Conservation (phyloP, 1,140 invertebrate genomes). For the Drosophila nigromelanica region DNA sequence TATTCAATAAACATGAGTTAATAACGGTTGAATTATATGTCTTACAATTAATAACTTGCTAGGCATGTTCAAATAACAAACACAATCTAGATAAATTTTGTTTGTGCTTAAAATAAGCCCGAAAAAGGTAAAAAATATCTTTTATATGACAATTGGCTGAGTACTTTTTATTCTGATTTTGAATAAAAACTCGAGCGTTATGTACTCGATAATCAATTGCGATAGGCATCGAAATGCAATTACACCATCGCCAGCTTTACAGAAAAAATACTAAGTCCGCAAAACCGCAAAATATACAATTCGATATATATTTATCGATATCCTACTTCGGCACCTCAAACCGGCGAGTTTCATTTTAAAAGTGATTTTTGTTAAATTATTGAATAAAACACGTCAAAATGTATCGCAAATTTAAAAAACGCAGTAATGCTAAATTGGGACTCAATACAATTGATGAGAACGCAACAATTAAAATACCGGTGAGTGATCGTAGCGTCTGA, state of each 20-base stretch:
- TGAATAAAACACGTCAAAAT: conserved; percentile 18
- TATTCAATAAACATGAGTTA: conserved; percentile 55
- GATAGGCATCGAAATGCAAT: background rate
- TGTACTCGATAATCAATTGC: background rate
- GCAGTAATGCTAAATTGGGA: conserved; percentile 28
- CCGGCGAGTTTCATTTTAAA: conserved; percentile 34
- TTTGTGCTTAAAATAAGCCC: too few species aligned
- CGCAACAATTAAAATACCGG: conserved; percentile 68
- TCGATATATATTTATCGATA: conserved; percentile 12
- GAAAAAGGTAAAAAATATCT: too few species aligned
- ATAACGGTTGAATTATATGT: background rate
- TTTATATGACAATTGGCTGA: background rate
- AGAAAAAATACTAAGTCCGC: background rate
- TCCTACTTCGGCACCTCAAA: background rate
- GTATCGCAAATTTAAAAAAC: conserved; percentile 57
- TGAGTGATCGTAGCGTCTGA: conserved; percentile 17
- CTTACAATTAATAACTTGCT: background rate
- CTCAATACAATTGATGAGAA: conserved; percentile 75
- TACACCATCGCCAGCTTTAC: background rate
- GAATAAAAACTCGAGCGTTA: background rate
- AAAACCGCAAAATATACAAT: background rate
- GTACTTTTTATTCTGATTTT: background rate
- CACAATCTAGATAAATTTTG: too few species aligned
- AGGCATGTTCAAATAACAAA: background rate
- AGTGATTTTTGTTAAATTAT: background rate